These are phyloP conservation scores for Pangasius sanitwongsei DNA, from an alignment of 2,797 vertebrate species.

Conservation along the genomic window DNA sequence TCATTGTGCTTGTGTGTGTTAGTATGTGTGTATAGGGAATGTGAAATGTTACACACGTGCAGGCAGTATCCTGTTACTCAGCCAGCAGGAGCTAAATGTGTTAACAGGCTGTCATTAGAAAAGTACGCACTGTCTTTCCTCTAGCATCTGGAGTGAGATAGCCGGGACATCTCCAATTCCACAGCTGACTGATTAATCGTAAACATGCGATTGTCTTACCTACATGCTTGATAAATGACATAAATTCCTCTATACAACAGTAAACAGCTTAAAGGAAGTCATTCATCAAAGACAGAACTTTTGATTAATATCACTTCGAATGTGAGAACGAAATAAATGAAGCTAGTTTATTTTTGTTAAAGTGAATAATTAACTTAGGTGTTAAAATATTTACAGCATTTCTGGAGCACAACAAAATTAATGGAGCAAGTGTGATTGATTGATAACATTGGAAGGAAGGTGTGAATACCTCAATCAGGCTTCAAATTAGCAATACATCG, in stretches of 20 bases:
- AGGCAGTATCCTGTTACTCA: neutral
- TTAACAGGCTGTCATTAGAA: neutral
- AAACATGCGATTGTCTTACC: too few species aligned
- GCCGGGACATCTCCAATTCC: neutral
- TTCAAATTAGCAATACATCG: neutral
- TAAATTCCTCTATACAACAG: neutral
- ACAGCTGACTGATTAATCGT: neutral
- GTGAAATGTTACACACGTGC: neutral
- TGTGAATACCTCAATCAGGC: neutral
- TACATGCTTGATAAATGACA: neutral
- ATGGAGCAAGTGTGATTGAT: neutral
- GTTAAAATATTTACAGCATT: neutral
- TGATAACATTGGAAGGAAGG: neutral
- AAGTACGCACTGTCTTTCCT: neutral
- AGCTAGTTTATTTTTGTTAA: constrained; percentile 28
- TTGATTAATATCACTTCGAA: constrained; percentile 31
- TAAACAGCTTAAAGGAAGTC: constrained; percentile 21
- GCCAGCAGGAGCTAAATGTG: neutral
- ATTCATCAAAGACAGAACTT: constrained; percentile 38
- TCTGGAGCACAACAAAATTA: constrained; percentile 1
- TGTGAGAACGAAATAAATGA: constrained; percentile 27
- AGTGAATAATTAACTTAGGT: neutral
- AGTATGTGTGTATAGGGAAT: neutral
- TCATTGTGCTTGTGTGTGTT: neutral
- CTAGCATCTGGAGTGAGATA: neutral